Conservation (phyloP, 2,888 invertebrate genomes). For the Chromoteleia sp. region DNA sequence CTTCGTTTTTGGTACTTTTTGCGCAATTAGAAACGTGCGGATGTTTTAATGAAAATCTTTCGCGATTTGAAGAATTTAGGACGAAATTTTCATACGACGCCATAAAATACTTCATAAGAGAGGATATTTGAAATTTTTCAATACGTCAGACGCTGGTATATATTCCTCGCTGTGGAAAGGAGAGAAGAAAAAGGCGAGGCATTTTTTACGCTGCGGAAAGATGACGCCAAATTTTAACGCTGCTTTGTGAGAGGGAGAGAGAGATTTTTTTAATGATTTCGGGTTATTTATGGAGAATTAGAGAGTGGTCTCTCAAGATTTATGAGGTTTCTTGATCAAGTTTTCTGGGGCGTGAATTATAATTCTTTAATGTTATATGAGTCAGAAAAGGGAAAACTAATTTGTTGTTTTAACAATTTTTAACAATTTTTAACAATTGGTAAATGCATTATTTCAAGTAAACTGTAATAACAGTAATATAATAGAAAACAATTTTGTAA, state of each 20-base stretch:
- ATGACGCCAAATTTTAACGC: constrained; percentile 50
- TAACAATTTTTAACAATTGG: neutral
- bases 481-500: no score
- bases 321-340: no score
- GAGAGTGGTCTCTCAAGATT: constrained; percentile 15
- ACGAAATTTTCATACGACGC: constrained; percentile 54
- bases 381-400: no score
- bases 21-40: constrained; percentile 21
- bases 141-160: constrained; percentile 57
- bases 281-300: constrained; percentile 41
- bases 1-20: neutral
- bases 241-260: constrained; percentile 10
- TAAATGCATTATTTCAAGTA: no score
- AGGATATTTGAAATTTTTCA: constrained; percentile 66
- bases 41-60: constrained; percentile 47
- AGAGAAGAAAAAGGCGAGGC: constrained; percentile 44
- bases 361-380: no score
- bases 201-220: constrained; percentile 45
- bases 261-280: constrained; percentile 50
- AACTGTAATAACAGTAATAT: no score
- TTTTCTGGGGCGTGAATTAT: no score
- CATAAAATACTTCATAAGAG: constrained; percentile 58
- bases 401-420: neutral
- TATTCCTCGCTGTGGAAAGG: constrained; percentile 30
- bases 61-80: constrained; percentile 53